Evolutionary conservation across 2,113 vertebrate species (phyloP).

Genomic region (Pollachius pollachius): DNA sequence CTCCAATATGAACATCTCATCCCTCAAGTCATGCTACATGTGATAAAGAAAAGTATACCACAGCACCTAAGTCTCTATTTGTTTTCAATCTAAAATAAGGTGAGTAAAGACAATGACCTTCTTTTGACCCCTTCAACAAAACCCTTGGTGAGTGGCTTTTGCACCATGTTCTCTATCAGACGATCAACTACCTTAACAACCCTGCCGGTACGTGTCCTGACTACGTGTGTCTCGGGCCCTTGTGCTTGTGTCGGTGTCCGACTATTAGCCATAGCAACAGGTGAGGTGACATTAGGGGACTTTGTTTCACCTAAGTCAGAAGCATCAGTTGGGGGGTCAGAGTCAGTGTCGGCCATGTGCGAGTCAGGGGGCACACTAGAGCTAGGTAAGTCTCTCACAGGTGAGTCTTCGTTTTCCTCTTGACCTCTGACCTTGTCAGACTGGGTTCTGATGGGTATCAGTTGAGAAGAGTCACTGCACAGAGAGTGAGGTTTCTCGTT

Average conservation of each 20-base stretch:
- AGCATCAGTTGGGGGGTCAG: background rate
- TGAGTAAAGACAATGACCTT: too few species aligned
- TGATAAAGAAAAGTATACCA: too few species aligned
- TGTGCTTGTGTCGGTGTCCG: background rate
- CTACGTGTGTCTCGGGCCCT: conserved; percentile 5
- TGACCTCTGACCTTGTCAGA: background rate
- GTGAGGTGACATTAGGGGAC: background rate
- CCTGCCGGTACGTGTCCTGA: conserved; percentile 14
- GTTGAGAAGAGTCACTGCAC: background rate
- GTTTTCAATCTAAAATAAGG: too few species aligned
- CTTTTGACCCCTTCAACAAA: too few species aligned
- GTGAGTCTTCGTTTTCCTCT: background rate
- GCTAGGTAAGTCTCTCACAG: conserved; percentile 6
- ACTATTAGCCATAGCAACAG: background rate
- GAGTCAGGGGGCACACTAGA: background rate
- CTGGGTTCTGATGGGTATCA: background rate
- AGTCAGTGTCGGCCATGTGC: conserved; percentile 2
- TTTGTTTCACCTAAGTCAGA: background rate
- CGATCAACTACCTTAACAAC: conserved; percentile 14
- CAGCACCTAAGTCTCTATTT: too few species aligned
- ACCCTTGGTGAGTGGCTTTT: too few species aligned
- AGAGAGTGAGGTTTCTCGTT: background rate
- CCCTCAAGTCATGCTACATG: too few species aligned
- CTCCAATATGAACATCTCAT: too few species aligned
- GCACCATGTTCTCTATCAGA: conserved; percentile 7